These are phyloP conservation scores for Ptiloglossa arizonensis DNA, from an alignment of 1,140 invertebrate genomes.

Conservation along the genomic window DNA sequence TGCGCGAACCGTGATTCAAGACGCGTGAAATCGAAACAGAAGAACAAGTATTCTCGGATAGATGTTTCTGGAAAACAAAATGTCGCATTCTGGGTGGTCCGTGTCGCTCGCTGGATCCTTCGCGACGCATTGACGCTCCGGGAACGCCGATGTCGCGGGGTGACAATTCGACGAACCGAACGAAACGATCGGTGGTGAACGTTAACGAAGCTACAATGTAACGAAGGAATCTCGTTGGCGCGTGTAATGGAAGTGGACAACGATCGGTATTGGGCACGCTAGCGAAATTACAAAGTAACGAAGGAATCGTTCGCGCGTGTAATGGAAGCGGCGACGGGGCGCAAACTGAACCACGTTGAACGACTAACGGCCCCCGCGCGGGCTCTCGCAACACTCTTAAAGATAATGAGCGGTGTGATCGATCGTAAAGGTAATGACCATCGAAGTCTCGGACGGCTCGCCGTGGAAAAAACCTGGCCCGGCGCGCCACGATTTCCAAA, in stretches of 20 bases:
- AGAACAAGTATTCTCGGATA: too few relatives aligned
- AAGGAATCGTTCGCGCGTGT: slow-evolving; percentile 39
- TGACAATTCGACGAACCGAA: too few relatives aligned
- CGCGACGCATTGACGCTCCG: too few relatives aligned
- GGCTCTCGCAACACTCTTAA: slow-evolving; percentile 71
- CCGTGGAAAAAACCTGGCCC: slow-evolving; percentile 16
- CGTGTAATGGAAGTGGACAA: background rate
- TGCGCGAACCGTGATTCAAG: too few relatives aligned
- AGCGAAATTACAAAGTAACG: slow-evolving; percentile 48
- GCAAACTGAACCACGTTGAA: slow-evolving; percentile 56
- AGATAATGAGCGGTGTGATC: slow-evolving; percentile 78
- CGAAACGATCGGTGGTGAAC: too few relatives aligned
- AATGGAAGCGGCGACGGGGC: slow-evolving; percentile 25
- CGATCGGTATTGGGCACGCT: slow-evolving; percentile 14
- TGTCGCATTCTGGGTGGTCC: too few relatives aligned
- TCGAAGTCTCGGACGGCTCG: slow-evolving; percentile 48
- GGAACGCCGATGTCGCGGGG: too few relatives aligned
- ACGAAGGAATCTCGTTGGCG: background rate
- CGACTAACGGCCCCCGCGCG: slow-evolving; percentile 64
- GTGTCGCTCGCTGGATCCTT: too few relatives aligned
- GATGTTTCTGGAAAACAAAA: too few relatives aligned
- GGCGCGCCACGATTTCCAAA: slow-evolving; percentile 55
- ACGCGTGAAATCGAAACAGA: too few relatives aligned
- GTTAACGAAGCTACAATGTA: too few relatives aligned
- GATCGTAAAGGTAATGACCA: slow-evolving; percentile 78